A percentile compares a stretch with the other conserved stretches of the same genome.
Conservation (phyloP, 2,888 invertebrate genomes). For the Digitonthophagus gazella region DNA sequence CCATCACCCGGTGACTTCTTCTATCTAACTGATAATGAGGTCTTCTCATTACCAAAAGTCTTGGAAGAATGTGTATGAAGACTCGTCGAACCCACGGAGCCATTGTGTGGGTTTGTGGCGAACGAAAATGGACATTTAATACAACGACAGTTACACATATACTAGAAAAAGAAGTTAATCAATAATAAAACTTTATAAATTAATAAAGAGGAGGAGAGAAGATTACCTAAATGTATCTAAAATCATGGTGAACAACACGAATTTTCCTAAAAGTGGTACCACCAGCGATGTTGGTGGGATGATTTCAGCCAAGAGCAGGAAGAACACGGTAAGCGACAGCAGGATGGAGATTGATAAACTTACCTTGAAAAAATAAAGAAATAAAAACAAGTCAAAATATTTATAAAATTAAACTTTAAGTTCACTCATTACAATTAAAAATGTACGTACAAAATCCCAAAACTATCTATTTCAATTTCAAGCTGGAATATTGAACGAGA, state of each 20-base stretch:
- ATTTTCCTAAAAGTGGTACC: constrained; percentile 90
- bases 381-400: not conserved
- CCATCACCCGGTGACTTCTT: constrained; percentile 64
- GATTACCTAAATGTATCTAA: constrained; percentile 88
- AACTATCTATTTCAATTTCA: no score
- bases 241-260: constrained; percentile 94
- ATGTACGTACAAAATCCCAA: no score
- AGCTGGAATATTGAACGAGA: no score
- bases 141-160: constrained; percentile 73
- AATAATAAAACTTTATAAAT: no score
- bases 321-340: constrained; percentile 94
- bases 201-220: no score
- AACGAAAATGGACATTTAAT: constrained; percentile 96
- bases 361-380: constrained; percentile 57
- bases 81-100: constrained; percentile 94
- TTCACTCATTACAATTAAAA: no score
- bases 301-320: constrained; percentile 85
- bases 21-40: constrained; percentile 66
- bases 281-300: constrained; percentile 91
- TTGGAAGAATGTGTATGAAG: constrained; percentile 94
- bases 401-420: not conserved
- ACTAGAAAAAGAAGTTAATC: no score
- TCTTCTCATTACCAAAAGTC: constrained; percentile 89
- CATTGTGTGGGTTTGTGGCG: constrained; percentile 97
- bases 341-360: constrained; percentile 94